Evolutionary conservation across 2,888 invertebrate species (phyloP), one percentile per base, ranked within the genome.

Genomic region (Ectemnius continuus): DNA sequence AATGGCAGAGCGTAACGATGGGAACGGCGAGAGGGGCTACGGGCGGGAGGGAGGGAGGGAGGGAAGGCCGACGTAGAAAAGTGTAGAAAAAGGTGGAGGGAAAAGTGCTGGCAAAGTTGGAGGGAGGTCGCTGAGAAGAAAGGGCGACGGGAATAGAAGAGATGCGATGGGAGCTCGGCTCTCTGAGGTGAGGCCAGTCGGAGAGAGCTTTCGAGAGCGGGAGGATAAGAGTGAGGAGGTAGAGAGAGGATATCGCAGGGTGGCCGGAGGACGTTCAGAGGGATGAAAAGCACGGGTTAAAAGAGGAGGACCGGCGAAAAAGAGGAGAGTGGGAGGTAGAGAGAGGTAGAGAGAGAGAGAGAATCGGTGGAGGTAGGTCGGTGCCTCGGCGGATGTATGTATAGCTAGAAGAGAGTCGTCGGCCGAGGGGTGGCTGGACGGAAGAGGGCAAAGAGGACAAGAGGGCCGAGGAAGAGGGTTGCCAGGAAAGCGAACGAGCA

Each of bases 391-490:
- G 68, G 68, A 36, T 36, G 11, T 68, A 46, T 64, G 63, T 77
- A 68, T 72, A 81, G 69, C 73, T 67, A 70, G 73, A 73, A 70
- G 73, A 73, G 73, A 62, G 71, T 62, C 66, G 48, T 36, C 36
- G 6, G 6, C 36, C 36, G 71, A 70, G 36, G 58, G 81, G 68
- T 72, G 74, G 76, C 26, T 75, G 76, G 67, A 67, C 72, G 78
- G 79, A 81, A 77, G 80, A 79, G 77, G 70, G 73, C 64, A 59
- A 78, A 76, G 82, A 75, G 64, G 74, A 45, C 70, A 61, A 61
- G 66, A 62, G 65, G 28, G 20, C 16, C n/a, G 48, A 68, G 61
- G 66, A 73, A 77, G 71, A 71, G 70, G 64, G 56, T 23, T 59
- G 36, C 46, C 26, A 60, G 45, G 67, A 61, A 28, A 61, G 70